Base-by-base conservation (phyloP, 2,888 invertebrate genomes). In the Nomada ruficornis region DNA sequence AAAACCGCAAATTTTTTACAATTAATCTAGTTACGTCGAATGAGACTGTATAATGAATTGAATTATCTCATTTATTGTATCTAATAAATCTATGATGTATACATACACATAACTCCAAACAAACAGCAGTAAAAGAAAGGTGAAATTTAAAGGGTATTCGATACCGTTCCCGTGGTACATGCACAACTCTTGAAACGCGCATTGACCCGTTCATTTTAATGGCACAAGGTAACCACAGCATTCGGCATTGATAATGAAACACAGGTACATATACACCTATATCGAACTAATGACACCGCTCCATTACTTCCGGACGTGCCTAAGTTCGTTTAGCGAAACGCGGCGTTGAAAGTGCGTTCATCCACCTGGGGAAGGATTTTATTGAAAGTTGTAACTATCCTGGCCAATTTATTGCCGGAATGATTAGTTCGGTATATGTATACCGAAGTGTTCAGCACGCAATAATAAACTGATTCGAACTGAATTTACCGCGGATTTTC, bases 201-300 rank as follows among this genome's bases (percentile, higher is more conserved):
- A 59, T 85, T 84, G 86, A 86, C 82, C 84, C 29, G 63, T 60
- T 47, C 20, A 52, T 64, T 63, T 55, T 59, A 68, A 62, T 75
- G 64, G 59, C 44, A 42, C 63, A 77, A 83, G 80, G 77, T 72
- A 77, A 36, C 50, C 62, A 71, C 29, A 67, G 62, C 63, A 78
- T 85, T 83, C 81, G 86, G 78, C 88, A 88, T 88, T 88, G 88
- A 86, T 86, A 85, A 83, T 88, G 88, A 80, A 54, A 57, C 54
- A 42, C 77, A 82, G 78, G 77, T 73, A 82, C 81, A 5, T 7
- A 5, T 36, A 36, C 36, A 36, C 36, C 36, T 36, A 7, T 36
- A 55, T 75, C 81, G 85, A 81, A 85, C 75, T 57, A 68, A 68
- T 71, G 57, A 26, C 64, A 29, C 72, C 62, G 70, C 54, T 69